phyloP scores from a whole-genome alignment of 2,888 invertebrate genomes.

The Drosophila meridiana region DNA sequence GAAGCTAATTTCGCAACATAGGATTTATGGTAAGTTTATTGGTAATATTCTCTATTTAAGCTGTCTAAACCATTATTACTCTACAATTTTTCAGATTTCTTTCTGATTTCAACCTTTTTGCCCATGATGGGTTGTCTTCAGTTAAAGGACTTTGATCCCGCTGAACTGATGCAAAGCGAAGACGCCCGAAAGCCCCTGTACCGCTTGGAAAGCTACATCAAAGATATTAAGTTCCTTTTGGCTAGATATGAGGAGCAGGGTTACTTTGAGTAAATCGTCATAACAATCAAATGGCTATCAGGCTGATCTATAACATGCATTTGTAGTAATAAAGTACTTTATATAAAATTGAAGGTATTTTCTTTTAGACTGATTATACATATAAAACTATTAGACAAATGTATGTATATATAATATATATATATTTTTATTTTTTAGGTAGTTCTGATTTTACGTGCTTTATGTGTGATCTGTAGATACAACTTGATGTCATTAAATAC shows the following conservation, averaged over 20 bases:
- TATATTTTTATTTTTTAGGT: background rate
- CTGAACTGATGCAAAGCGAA: conserved; percentile 24
- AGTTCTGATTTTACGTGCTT: background rate
- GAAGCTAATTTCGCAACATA: conserved; percentile 59
- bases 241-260: conserved; percentile 29
- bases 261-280: conserved; percentile 23
- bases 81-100: conserved; percentile 28
- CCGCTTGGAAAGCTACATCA: conserved; percentile 14
- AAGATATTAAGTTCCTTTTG: conserved; percentile 31
- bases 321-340: background rate
- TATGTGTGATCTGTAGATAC: background rate
- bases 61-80: too few species aligned
- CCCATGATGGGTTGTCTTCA: conserved; percentile 27
- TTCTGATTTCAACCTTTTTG: conserved; percentile 34
- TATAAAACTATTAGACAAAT: too few species aligned
- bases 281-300: background rate
- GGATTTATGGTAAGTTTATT: conserved; percentile 62
- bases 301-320: background rate
- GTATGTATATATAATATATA: too few species aligned
- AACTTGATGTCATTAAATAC: conserved; percentile 32
- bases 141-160: conserved; percentile 1
- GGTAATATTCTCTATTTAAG: background rate
- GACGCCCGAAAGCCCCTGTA: conserved; percentile 26
- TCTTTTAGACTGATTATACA: background rate
- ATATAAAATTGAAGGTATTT: too few species aligned